Percentiles rank a stretch among this genome's conserved stretches.
Evolutionary conservation across 2,888 invertebrate species (phyloP).

Genomic region (Hoplodrina blanda): DNA sequence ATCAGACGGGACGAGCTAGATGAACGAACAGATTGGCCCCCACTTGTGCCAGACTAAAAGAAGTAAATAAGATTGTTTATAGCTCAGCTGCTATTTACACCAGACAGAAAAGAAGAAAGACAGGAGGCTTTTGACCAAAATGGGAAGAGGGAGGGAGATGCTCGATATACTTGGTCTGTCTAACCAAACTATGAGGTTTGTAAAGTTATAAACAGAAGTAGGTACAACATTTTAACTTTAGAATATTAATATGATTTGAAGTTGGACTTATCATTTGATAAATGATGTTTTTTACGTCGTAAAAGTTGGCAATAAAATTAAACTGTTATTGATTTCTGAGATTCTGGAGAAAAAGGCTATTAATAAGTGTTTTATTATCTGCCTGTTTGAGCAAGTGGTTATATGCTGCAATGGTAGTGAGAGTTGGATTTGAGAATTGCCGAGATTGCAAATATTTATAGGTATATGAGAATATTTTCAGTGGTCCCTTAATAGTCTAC

Average conservation of each 20-base stretch:
- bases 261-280: not conserved
- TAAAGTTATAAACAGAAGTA: not conserved
- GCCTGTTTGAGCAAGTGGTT: not conserved
- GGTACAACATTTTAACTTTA: not conserved
- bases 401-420: not conserved
- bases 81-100: slow-evolving; percentile 5
- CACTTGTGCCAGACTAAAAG: slow-evolving; percentile 23
- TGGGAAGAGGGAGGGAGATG: not conserved
- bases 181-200: not conserved
- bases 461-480: not conserved
- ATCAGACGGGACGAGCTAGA: slow-evolving; percentile 2
- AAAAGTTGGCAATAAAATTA: slow-evolving; percentile 19
- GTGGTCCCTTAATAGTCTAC: not conserved
- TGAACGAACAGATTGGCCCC: slow-evolving; percentile 9
- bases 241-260: not conserved
- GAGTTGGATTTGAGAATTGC: not conserved
- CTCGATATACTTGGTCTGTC: slow-evolving; percentile 23
- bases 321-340: slow-evolving; percentile 9
- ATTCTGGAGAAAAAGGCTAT: slow-evolving; percentile 17
- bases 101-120: slow-evolving; percentile 33
- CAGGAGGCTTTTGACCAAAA: not conserved
- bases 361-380: slow-evolving; percentile 11
- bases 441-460: not conserved
- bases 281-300: slow-evolving; percentile 5
- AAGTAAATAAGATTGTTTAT: slow-evolving; percentile 22